Base-by-base conservation (phyloP, 2,113 vertebrate genomes). In the Poecilia latipinna region DNA sequence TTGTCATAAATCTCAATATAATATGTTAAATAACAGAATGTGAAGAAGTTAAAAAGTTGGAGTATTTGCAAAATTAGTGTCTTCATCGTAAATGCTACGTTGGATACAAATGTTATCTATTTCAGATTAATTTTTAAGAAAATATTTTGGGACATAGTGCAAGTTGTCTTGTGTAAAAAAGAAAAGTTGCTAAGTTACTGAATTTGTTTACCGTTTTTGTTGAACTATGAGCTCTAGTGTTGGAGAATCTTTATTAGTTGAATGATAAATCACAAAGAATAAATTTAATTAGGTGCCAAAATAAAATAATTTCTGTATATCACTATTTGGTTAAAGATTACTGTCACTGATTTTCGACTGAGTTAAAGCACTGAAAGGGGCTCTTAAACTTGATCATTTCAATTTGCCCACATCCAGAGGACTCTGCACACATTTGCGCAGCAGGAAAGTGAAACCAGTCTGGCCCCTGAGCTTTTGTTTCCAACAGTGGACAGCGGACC, bases 401-500 rank as follows among this genome's bases (percentile, higher is more conserved):
- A 7, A 61, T 61, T 61, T 61, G 60, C 13, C 37, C 11, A 5
- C 15, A 65, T 72, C 54, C 44, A 48, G 17, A 48, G 15, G 42
- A 17, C 12, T 44, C 19, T 54, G 15, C 51, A 54, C 7, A 54
- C 51, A 54, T 54, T 24, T 54, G 7, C 51, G 26, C 72, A 75
- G 78, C 82, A 86, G 68, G 72, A 73, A 80, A 67, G 68, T 72
- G 77, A 72, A 77, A 29, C 65, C 69, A 44, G 62, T 61, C 63
- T 71, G 74, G 78, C 70, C 74, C 78, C 74, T 19, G 0, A 48
- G 44, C 80, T 62, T 60, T 68, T 65, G 54, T 84, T 82, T 77
- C 82, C 82, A 77, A 61, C 65, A 70, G 68, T 77, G 71, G 82
- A 83, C 82, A 74, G 68, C 80, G 71, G 68, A 69, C 73, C 75